Conservation (phyloP, 2,113 vertebrate genomes). For the Halichoeres trimaculatus region DNA sequence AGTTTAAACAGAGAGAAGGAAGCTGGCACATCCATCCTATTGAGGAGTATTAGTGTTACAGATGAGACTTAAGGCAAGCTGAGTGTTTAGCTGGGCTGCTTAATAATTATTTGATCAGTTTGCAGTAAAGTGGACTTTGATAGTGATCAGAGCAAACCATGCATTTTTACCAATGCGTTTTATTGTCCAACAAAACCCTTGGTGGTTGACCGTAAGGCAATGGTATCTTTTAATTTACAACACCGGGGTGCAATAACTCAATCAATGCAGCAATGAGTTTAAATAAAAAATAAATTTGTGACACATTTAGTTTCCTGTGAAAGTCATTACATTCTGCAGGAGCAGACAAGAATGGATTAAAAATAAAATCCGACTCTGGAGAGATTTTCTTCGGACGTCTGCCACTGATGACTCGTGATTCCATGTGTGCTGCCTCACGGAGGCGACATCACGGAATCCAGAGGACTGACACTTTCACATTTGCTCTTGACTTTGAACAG, state of each 20-base stretch:
- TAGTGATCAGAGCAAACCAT: conserved; percentile 35
- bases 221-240: conserved; percentile 63
- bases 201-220: conserved; percentile 60
- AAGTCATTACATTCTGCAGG: conserved; percentile 67
- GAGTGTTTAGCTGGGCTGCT: conserved; percentile 19
- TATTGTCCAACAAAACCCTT: conserved; percentile 73
- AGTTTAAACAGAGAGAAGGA: conserved; percentile 43
- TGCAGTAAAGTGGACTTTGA: conserved; percentile 33
- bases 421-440: conserved; percentile 65
- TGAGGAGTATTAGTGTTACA: conserved; percentile 20
- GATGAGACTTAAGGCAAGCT: conserved; percentile 1
- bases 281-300: conserved; percentile 68
- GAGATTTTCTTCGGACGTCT: conserved; percentile 21
- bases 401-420: conserved; percentile 22
- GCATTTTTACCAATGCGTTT: conserved; percentile 63
- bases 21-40: conserved; percentile 15
- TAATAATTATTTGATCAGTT: conserved; percentile 19
- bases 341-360: conserved; percentile 56
- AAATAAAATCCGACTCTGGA: conserved; percentile 35
- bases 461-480: conserved; percentile 31
- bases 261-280: conserved; percentile 61
- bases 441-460: conserved; percentile 60
- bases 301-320: conserved; percentile 63
- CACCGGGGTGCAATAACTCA: conserved; percentile 34
- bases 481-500: background rate